phyloP scores from a whole-genome alignment of 2,888 invertebrate species.

The Leucophenga montana region DNA sequence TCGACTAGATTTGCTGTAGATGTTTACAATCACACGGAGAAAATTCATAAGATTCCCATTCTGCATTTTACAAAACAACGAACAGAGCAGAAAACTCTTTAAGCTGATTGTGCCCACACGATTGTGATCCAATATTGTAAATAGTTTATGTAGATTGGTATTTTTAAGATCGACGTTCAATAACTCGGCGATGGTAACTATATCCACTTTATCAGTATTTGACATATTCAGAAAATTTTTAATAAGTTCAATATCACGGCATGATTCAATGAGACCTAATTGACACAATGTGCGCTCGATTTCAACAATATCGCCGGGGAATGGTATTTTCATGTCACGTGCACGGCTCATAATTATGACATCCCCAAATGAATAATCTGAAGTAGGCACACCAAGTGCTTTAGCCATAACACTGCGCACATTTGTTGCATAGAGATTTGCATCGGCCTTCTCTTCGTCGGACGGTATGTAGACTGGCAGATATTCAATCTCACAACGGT shows the following conservation, averaged over 20 bases:
- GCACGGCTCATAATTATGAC: slow-evolving; percentile 88
- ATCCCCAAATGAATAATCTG: slow-evolving; percentile 95
- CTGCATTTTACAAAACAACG: slow-evolving; percentile 79
- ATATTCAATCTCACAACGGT: too few relatives aligned
- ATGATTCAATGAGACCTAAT: slow-evolving; percentile 78
- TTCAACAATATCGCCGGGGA: slow-evolving; percentile 83
- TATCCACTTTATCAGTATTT: slow-evolving; percentile 60
- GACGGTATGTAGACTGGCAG: slow-evolving; percentile 92
- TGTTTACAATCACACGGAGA: slow-evolving; percentile 82
- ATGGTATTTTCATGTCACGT: slow-evolving; percentile 86
- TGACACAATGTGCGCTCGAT: slow-evolving; percentile 84
- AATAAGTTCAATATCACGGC: slow-evolving; percentile 73
- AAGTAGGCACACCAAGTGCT: slow-evolving; percentile 86
- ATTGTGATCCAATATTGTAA: slow-evolving; percentile 70
- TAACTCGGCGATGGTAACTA: slow-evolving; percentile 62
- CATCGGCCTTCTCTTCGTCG: slow-evolving; percentile 88
- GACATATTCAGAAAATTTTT: slow-evolving; percentile 49
- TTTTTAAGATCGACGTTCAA: slow-evolving; percentile 61
- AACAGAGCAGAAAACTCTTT: slow-evolving; percentile 87
- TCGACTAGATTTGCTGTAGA: slow-evolving; percentile 80
- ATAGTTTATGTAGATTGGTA: slow-evolving; percentile 60
- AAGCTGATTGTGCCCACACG: slow-evolving; percentile 82
- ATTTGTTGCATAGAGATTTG: slow-evolving; percentile 91
- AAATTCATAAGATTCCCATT: slow-evolving; percentile 79
- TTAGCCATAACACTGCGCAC: slow-evolving; percentile 93